Conservation (phyloP, 2,797 vertebrate genomes). For the Pantherophis vulpinus region DNA sequence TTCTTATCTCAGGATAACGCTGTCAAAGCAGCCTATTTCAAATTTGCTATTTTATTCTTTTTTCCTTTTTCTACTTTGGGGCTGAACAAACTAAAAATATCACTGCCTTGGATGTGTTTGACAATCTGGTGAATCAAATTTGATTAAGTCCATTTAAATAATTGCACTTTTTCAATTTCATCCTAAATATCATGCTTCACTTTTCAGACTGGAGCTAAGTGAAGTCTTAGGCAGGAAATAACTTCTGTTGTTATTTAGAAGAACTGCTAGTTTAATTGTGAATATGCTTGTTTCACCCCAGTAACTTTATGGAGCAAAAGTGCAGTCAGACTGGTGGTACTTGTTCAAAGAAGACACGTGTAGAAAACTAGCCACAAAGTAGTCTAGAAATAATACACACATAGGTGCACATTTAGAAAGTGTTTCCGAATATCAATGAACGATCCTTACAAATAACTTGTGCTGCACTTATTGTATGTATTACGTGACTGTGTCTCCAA, state of each 20-base stretch:
- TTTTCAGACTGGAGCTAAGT: not conserved
- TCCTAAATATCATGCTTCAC: slow-evolving; percentile 21
- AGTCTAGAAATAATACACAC: slow-evolving; percentile 2
- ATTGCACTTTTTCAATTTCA: not conserved
- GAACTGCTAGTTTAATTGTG: not conserved
- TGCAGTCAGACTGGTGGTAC: not conserved
- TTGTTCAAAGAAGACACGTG: not conserved
- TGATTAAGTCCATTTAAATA: not conserved
- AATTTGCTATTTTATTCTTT: slow-evolving; percentile 15
- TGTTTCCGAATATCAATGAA: slow-evolving; percentile 5
- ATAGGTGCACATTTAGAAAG: slow-evolving; percentile 16
- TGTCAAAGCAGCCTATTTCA: not conserved
- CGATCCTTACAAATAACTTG: slow-evolving; percentile 20
- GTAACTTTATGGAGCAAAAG: not conserved
- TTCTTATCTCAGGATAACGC: not conserved
- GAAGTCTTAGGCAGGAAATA: not conserved
- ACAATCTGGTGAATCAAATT: not conserved
- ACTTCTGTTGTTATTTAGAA: slow-evolving; percentile 1
- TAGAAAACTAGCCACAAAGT: not conserved
- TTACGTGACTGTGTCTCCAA: slow-evolving; percentile 28
- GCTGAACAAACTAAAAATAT: slow-evolving; percentile 16
- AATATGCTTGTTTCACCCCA: not conserved
- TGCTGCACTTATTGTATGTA: not conserved
- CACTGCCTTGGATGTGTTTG: not conserved
- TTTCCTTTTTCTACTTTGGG: not conserved